Percentiles rank a stretch among this genome's conserved stretches.
phyloP scores from a whole-genome alignment of 2,888 invertebrate genomes.

The Cactoblastis cactorum region DNA sequence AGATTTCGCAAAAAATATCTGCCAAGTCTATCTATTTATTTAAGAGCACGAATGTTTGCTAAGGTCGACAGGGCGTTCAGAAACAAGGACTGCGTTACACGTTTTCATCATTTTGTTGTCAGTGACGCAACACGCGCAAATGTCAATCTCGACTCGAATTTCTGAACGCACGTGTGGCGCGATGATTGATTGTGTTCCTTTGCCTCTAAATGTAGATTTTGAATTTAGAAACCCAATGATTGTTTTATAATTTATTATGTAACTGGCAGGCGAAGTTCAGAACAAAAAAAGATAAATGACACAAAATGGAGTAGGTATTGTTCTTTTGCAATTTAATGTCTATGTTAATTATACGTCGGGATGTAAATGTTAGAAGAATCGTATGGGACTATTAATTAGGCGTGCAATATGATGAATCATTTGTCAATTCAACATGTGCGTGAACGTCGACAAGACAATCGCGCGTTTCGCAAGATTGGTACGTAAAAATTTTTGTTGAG shows the following conservation, averaged over 20 bases:
- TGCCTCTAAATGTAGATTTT: slow-evolving; percentile 19
- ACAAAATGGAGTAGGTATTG: neutral
- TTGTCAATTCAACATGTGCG: slow-evolving; percentile 29
- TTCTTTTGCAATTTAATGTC: slow-evolving; percentile 5
- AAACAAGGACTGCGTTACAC: slow-evolving; percentile 40
- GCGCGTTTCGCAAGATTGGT: slow-evolving; percentile 4
- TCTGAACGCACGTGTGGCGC: slow-evolving; percentile 34
- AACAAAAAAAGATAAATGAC: neutral
- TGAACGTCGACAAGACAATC: slow-evolving; percentile 17
- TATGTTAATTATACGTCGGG: slow-evolving; percentile 16
- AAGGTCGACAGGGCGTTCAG: slow-evolving; percentile 25
- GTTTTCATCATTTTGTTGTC: slow-evolving; percentile 53
- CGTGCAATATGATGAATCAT: slow-evolving; percentile 31
- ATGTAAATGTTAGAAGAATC: slow-evolving; percentile 22
- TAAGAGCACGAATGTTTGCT: slow-evolving; percentile 35
- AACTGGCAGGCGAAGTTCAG: slow-evolving; percentile 1
- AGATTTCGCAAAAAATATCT: slow-evolving; percentile 20
- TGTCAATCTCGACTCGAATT: slow-evolving; percentile 42
- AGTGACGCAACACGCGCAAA: slow-evolving; percentile 50
- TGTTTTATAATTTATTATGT: slow-evolving; percentile 21
- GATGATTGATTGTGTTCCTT: slow-evolving; percentile 42
- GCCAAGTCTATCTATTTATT: slow-evolving; percentile 28
- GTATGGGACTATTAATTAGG: slow-evolving; percentile 24
- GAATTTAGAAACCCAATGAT: slow-evolving; percentile 19
- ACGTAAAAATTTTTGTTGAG: neutral